Evolutionary conservation across 2,888 invertebrate genomes (phyloP).

Genomic region (Cephus pygmeus): DNA sequence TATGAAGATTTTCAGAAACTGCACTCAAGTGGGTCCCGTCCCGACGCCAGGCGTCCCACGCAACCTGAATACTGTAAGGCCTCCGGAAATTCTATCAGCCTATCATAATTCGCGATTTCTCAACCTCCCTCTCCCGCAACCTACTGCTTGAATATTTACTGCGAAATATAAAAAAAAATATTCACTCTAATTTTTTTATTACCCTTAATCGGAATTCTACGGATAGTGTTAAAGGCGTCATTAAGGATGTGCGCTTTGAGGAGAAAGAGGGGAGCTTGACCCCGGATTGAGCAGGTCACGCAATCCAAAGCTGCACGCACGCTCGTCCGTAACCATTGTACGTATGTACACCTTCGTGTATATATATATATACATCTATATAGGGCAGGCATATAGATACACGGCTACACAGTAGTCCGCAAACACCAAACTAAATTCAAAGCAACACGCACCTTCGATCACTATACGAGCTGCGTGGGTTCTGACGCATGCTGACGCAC

Average conservation of each 20-base stretch:
- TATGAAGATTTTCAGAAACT: constrained; percentile 26
- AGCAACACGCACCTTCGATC: constrained; percentile 3
- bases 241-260: not conserved
- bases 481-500: not conserved
- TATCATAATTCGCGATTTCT: not conserved
- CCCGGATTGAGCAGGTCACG: constrained; percentile 32
- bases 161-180: not conserved
- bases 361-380: not conserved
- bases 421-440: not conserved
- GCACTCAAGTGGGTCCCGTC: constrained; percentile 22
- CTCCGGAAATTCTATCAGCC: not conserved
- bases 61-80: not conserved
- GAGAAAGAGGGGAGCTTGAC: constrained; percentile 26
- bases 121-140: not conserved
- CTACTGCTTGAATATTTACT: not conserved
- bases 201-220: not conserved
- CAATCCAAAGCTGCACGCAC: constrained; percentile 30
- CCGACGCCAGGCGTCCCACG: constrained; percentile 12
- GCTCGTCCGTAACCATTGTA: not conserved
- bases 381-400: not conserved
- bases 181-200: not conserved
- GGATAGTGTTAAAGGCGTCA: not conserved
- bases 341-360: no score
- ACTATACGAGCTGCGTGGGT: not conserved
- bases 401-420: not conserved